Base-by-base conservation (phyloP, 2,888 invertebrate species). In the Brachyopa scutellaris region DNA sequence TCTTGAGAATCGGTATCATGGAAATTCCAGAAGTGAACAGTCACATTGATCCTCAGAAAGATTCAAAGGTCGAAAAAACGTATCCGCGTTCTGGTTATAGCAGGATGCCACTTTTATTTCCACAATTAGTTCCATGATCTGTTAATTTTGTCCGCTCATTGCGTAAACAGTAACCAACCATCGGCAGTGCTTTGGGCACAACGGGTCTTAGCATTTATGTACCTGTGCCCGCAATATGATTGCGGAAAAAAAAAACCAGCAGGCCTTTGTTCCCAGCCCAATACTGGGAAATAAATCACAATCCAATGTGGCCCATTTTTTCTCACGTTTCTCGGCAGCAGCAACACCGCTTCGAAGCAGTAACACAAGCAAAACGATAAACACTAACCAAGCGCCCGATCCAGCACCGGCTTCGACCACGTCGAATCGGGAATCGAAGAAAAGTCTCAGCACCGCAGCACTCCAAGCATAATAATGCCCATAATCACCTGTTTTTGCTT, bases 401-500 rank as follows among this genome's bases (percentile, higher is more conserved):
- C 17, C 38, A 47, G 15, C 42, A 26, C 11, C 33, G 17, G 2
- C 64, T 55, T 21, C 29, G 19, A 72, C 82, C 82, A 61, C 59
- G 59, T 59, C 70, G 70, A 82, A 82, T 59, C 61, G 70, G 70
- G 45, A 72, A 72, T 77, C 70, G 77, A 70, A 77, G 61, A 40
- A 61, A 77, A 38, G 59, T 45, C 73, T 53, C 33, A 36, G 33
- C 36, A 31, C 17, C 36, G 9, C 40, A 67, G 17, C 67, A 47
- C 70, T 62, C 33, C 29, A 5, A 82, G 82, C 59, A 82, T 77
- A 82, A 82, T 82, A 82, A 82, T 77, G 77, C 33, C 70, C 77
- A 77, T 82, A 82, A 82, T 82, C 82, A 82, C 82, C 82, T 82
- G 82, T 82, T 82, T 82, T 82, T 82, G 82, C 77, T 77, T 40